Conservation (phyloP, 2,113 vertebrate genomes). For the Tetrax tetrax region DNA sequence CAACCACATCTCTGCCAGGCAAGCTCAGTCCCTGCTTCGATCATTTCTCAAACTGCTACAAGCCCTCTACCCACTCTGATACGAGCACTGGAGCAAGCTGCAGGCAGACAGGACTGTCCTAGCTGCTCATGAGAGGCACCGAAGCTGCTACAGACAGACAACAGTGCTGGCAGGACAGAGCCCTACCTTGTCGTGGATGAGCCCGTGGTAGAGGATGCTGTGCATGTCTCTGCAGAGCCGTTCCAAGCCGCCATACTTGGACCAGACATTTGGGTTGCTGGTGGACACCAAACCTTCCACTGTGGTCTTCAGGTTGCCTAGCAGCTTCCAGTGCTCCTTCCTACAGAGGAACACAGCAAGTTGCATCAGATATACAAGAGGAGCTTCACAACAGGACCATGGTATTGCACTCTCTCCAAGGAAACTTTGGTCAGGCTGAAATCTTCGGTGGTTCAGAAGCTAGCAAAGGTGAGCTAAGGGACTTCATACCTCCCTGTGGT, state of each 20-base stretch:
- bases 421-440: neutral
- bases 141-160: neutral
- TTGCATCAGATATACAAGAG: neutral
- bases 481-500: neutral
- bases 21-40: neutral
- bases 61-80: neutral
- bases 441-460: neutral
- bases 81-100: neutral
- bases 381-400: neutral
- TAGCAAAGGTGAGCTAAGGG: neutral
- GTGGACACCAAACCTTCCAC: slow-evolving; percentile 95
- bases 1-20: neutral
- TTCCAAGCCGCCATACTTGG: slow-evolving; percentile 94
- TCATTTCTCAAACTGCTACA: neutral
- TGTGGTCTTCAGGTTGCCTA: slow-evolving; percentile 94
- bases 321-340: slow-evolving; percentile 92
- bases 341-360: slow-evolving; percentile 71
- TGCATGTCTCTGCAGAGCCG: slow-evolving; percentile 96
- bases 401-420: neutral
- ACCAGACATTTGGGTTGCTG: slow-evolving; percentile 96
- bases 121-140: neutral
- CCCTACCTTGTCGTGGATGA: slow-evolving; percentile 90
- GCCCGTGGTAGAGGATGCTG: slow-evolving; percentile 91
- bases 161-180: neutral
- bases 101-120: neutral